Conservation (phyloP, 2,113 vertebrate genomes). For the Psilopogon haemacephalus region DNA sequence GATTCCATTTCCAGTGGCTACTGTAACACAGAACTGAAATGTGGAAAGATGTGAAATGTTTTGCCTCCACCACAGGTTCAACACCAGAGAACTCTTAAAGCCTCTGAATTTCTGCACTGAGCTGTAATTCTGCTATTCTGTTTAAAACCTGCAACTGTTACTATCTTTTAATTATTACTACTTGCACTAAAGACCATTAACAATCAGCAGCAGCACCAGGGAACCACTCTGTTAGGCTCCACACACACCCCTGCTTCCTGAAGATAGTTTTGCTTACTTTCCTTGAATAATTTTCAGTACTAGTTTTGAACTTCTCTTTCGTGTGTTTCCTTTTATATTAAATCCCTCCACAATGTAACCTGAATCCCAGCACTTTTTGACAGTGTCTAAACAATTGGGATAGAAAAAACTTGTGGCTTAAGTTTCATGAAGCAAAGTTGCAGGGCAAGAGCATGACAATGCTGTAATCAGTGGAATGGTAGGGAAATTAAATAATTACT, state of each 20-base stretch:
- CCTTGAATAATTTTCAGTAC: background rate
- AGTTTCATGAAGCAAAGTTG: background rate
- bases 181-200: background rate
- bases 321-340: background rate
- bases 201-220: background rate
- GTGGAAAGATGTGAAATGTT: background rate
- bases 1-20: conserved; percentile 76
- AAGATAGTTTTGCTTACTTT: background rate
- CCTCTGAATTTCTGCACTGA: background rate
- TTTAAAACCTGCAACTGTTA: background rate
- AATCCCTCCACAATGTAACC: background rate
- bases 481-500: background rate
- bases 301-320: background rate
- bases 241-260: background rate
- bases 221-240: background rate
- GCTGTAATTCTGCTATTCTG: background rate
- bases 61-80: background rate
- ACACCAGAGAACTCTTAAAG: background rate
- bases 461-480: background rate
- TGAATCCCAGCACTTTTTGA: background rate
- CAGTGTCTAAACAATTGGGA: background rate
- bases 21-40: conserved; percentile 83
- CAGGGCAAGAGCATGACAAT: background rate
- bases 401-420: background rate
- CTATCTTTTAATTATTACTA: background rate